phyloP scores from a whole-genome alignment of 2,113 vertebrate genomes.

The Phrynosoma blainvillii region DNA sequence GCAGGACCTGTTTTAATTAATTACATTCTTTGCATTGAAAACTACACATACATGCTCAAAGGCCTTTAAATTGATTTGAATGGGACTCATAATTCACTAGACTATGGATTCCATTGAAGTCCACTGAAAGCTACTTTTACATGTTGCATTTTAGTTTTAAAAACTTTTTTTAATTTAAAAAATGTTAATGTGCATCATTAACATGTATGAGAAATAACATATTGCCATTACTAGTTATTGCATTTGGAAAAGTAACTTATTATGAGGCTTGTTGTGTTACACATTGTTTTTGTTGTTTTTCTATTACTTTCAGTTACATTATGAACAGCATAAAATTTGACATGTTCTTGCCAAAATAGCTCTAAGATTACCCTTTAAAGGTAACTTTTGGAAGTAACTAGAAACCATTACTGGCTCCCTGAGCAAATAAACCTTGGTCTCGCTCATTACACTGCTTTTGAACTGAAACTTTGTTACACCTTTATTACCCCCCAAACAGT shows the following conservation, averaged over 20 bases:
- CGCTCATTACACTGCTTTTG: too few species aligned
- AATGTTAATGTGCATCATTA: not conserved
- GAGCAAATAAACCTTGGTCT: too few species aligned
- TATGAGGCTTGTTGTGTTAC: not conserved
- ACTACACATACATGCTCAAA: not conserved
- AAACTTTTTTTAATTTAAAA: too few species aligned
- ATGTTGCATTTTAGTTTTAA: too few species aligned
- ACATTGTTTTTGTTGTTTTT: not conserved
- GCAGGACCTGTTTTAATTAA: not conserved
- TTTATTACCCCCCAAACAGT: too few species aligned
- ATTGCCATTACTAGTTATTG: too few species aligned
- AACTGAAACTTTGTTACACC: too few species aligned
- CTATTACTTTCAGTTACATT: not conserved
- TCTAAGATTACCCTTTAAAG: too few species aligned
- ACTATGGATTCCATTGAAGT: not conserved
- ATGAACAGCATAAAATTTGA: not conserved
- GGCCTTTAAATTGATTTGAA: not conserved
- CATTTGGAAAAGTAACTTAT: not conserved
- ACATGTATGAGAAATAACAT: not conserved
- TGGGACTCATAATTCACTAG: not conserved
- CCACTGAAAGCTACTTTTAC: too few species aligned
- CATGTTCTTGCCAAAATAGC: too few species aligned
- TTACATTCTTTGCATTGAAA: not conserved
- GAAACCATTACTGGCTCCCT: too few species aligned
- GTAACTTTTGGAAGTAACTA: too few species aligned